Evolutionary conservation across 2,888 invertebrate species (phyloP), one percentile per base, ranked within the genome.

Genomic region (Chalcis sispes): DNA sequence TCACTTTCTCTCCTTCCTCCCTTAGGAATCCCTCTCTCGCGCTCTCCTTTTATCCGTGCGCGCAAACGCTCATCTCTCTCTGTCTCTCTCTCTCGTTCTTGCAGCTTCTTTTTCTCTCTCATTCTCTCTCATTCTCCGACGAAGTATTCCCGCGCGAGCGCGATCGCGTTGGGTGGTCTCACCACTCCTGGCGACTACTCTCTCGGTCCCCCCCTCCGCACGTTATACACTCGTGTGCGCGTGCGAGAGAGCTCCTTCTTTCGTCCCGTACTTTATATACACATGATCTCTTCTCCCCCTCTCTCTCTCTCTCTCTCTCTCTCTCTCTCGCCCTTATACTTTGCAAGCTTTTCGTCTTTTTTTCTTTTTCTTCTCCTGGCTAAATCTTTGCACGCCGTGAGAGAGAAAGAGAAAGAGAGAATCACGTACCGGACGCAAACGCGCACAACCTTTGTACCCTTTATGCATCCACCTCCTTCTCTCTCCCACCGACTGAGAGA

Each of bases 151-250:
- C 62, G 65, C 62, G 54, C 87, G 36, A 36, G 36, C 36, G 87
- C 85, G 87, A 88, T 88, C 88, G 85, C 85, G 85, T 87, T 88
- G 88, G 88, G 88, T 88, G 88, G 88, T 88, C 88, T 86, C 84
- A 83, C 88, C 84, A 87, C 86, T 87, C 85, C 84, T 83, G 56
- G 23, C 58, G 40, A 59, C 69, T 64, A 59, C 69, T 64, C 52
- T 52, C 61, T 61, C 54, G 23, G 52, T 10, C 18, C 20, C 25
- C 52, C 36, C 10, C 10, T 36, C 4, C 36, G 10, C 4, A 10
- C 10, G 5, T 36, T 36, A 7, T 36, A 10, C 36, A 36, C 36
- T 36, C 50, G 36, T 27, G 5, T 46, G 23, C 61, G 10, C n/a
- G n/a, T n/a, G n/a, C n/a, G 32, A n/a, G 36, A 7, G 29, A 75